Evolutionary conservation across 2,113 vertebrate species (phyloP), one percentile per base, ranked within the genome.

Genomic region (Geococcyx californianus): DNA sequence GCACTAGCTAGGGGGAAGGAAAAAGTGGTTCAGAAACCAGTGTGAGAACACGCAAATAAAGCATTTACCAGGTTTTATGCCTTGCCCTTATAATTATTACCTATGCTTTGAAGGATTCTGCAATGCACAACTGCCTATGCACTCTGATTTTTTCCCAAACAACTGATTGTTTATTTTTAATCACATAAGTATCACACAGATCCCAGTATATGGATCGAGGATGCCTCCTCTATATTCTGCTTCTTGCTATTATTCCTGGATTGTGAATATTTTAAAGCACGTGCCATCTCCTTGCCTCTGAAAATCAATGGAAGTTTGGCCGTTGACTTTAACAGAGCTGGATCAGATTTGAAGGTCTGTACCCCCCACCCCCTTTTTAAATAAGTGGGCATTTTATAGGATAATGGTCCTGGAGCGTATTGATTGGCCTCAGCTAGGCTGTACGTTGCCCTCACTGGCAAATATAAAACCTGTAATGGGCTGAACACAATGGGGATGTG

Each of bases 301-400:
- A 90, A 96, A 96, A 94, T 97, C 95, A 81, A 94, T 88, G 94
- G 60, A 88, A 90, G 69, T 95, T 96, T 95, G 82, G 72, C 80
- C 13, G 9, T 78, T 87, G 92, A 84, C 86, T 95, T 93, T 90
- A 92, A 79, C 83, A 84, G 93, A 86, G 88, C 88, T 82, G 90
- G 76, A 94, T 83, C 85, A 78, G 76, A 81, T 78, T 73, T 88
- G 83, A 88, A 92, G 84, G 83, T 86, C 85, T 93, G 60, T 67
- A 66, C 51, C 83, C 75, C 84, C 72, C 76, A 86, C 51, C 25
- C 93, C 68, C 83, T 95, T 90, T 91, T 90, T 84, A 96, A 94
- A 96, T 94, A 96, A 94, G 93, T 86, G 87, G 76, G 85, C 84
- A 95, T 95, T 96, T 94, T 96, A 94, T 88, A 94, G 94, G 93